These are phyloP conservation scores for Rissa tridactyla DNA, from an alignment of 2,113 vertebrate genomes.

Conservation along the genomic window DNA sequence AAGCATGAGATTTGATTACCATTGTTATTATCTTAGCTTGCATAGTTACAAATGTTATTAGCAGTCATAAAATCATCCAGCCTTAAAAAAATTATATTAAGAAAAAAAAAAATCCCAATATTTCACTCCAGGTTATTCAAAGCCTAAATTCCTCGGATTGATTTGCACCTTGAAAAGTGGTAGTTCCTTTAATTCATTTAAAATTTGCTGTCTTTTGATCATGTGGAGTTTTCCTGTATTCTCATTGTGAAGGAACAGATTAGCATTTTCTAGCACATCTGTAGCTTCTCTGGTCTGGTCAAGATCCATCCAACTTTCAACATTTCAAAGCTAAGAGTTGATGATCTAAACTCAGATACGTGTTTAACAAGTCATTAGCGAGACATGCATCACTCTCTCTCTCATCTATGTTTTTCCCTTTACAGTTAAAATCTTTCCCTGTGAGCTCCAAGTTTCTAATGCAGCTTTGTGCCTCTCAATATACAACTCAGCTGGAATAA, in stretches of 20 bases:
- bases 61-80: constrained; percentile 32
- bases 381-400: neutral
- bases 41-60: constrained; percentile 52
- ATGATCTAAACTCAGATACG: neutral
- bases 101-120: neutral
- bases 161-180: neutral
- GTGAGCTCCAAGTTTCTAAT: neutral
- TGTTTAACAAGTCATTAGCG: neutral
- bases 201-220: constrained; percentile 25
- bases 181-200: neutral
- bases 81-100: constrained; percentile 12
- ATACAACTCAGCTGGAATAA: neutral
- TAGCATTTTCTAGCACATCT: neutral
- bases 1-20: constrained; percentile 59
- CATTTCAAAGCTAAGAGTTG: neutral
- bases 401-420: neutral
- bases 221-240: neutral
- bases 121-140: neutral
- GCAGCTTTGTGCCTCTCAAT: neutral
- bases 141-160: neutral
- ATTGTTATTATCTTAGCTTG: constrained; percentile 48
- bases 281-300: neutral
- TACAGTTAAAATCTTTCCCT: neutral
- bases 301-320: neutral
- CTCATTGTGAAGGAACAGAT: neutral